Evolutionary conservation across 2,888 invertebrate species (phyloP), one percentile per base, ranked within the genome.

Genomic region (Mechanitis mazaeus): DNA sequence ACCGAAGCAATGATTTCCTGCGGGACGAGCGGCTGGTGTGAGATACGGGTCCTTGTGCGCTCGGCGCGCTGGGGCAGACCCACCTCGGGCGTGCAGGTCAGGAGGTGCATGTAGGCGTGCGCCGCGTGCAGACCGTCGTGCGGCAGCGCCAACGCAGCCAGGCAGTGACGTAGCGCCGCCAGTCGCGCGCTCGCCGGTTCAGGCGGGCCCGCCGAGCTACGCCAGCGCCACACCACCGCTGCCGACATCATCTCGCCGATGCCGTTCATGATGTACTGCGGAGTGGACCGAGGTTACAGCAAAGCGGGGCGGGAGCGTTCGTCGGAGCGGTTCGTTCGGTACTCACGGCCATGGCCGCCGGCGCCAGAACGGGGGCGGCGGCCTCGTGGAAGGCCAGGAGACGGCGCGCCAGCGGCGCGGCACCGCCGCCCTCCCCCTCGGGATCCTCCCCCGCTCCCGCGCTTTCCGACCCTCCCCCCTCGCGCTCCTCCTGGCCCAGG

Each of bases 251-350:
- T 90, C 81, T 95, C 95, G 2, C 98, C 98, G 38, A 98, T 88
- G 1, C 97, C 97, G 84, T 96, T 95, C 85, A 97, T 95, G 67
- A 97, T 94, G 79, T 97, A 98, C 94, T 97, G 91, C 0, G n/a
- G 42, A 50, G 12, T 7, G 11, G 7, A 9, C 9, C 1, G 11
- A 42, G 42, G 9, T 42, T 42, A 42, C 42, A 2, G 4, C 35
- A 2, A 5, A 3, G 35, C 35, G 6, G 1, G 35, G 4, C 35
- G 35, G 35, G 35, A 3, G 35, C 35, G 35, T 35, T 6, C 1
- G 35, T 35, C 35, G 20, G 20, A 20, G 2, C 35, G 35, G 20
- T 20, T 20, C 20, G 20, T 20, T 35, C 35, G 35, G 35, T 35
- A 70, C 74, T 72, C 11, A 84, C 84, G 45, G 78, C 77, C 0